These are phyloP conservation scores for Erpetoichthys calabaricus DNA, from an alignment of 2,797 vertebrate species.

Conservation along the genomic window DNA sequence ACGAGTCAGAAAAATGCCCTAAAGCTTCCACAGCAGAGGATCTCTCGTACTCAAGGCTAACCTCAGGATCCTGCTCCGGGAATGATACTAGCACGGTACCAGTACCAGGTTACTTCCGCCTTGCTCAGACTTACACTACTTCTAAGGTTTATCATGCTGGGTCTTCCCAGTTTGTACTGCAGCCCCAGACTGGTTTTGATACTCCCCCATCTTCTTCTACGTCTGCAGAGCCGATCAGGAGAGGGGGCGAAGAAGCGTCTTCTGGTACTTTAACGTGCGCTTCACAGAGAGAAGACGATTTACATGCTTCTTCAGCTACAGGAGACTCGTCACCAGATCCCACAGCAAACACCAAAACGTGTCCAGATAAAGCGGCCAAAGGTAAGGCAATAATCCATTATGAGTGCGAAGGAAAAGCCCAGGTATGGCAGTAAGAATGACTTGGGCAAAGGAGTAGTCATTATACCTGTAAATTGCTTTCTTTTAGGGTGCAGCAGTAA, in stretches of 20 bases:
- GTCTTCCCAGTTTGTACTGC: constrained; percentile 59
- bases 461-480: no score
- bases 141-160: constrained; percentile 69
- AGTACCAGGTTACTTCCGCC: constrained; percentile 90
- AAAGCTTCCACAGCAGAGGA: constrained; percentile 70
- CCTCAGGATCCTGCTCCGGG: constrained; percentile 53
- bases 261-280: constrained; percentile 49
- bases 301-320: constrained; percentile 69
- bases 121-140: constrained; percentile 84
- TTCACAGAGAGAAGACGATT: constrained; percentile 60
- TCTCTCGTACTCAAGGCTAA: constrained; percentile 65
- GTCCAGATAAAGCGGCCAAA: constrained; percentile 71
- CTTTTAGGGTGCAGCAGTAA: no score
- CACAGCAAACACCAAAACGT: constrained; percentile 64
- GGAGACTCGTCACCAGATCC: constrained; percentile 79
- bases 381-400: constrained; percentile 53
- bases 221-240: constrained; percentile 50
- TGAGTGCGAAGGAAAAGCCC: constrained; percentile 9
- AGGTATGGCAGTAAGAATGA: constrained; percentile 8
- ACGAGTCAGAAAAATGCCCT: constrained; percentile 85
- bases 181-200: constrained; percentile 63
- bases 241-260: constrained; percentile 65
- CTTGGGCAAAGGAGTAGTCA: background rate
- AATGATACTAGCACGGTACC: constrained; percentile 62
- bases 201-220: constrained; percentile 51